Evolutionary conservation across 2,888 invertebrate species (phyloP).

Genomic region (Agrotis exclamationis): DNA sequence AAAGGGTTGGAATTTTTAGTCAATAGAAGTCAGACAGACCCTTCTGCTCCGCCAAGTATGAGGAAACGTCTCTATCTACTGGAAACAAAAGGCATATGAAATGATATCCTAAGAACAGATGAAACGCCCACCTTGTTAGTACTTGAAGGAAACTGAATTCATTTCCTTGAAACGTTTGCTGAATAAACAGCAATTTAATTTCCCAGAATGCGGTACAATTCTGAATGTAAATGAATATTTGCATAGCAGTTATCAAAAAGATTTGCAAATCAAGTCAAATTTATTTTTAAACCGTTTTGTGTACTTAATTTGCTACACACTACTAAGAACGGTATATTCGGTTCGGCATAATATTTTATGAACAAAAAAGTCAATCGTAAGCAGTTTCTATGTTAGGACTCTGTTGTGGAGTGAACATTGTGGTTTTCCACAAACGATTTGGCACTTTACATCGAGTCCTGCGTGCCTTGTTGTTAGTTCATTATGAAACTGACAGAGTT

Average conservation of each 20-base stretch:
- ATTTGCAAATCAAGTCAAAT: constrained; percentile 38
- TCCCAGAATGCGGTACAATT: constrained; percentile 23
- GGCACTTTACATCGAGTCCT: too few relatives aligned
- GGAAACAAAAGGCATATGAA: not conserved
- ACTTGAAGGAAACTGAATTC: constrained; percentile 16
- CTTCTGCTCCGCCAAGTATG: too few relatives aligned
- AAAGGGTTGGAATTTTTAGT: too few relatives aligned
- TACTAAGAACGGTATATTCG: not conserved
- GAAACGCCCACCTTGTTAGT: constrained; percentile 30
- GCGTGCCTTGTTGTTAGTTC: too few relatives aligned
- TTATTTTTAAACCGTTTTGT: constrained; percentile 14
- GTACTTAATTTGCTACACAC: not conserved
- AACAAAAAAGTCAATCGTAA: not conserved
- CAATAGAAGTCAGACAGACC: too few relatives aligned
- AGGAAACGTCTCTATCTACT: not conserved
- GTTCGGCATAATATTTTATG: not conserved
- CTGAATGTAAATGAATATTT: constrained; percentile 56
- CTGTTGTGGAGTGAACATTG: too few relatives aligned
- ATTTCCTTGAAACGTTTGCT: constrained; percentile 48
- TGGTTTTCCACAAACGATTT: too few relatives aligned
- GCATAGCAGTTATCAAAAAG: constrained; percentile 44
- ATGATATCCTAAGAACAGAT: constrained; percentile 13
- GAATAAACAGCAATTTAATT: constrained; percentile 53
- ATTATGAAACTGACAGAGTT: too few relatives aligned
- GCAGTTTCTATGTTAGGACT: not conserved